Conservation (phyloP, 64 coral and sea anemone species). For the Porites lutea region DNA sequence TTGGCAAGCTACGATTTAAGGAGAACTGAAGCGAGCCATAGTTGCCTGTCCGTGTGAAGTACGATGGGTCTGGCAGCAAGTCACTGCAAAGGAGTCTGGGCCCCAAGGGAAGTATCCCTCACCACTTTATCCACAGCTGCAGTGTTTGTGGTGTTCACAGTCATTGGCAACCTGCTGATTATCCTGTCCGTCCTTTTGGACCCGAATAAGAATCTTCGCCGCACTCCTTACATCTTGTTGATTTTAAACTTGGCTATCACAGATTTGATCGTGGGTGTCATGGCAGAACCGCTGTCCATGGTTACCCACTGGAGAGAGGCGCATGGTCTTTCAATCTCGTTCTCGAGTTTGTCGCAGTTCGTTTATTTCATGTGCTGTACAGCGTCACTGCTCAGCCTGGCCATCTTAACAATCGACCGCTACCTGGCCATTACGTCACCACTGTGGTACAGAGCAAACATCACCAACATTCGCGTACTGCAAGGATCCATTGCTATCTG, state of each 20-base stretch:
- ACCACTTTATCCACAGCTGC: slow-evolving; percentile 68
- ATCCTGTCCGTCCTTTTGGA: slow-evolving; percentile 73
- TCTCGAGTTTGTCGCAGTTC: slow-evolving; percentile 86
- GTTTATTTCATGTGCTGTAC: slow-evolving; percentile 91
- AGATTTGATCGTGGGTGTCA: slow-evolving; percentile 65
- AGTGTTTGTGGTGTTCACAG: slow-evolving; percentile 72
- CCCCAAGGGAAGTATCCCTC: slow-evolving; percentile 74
- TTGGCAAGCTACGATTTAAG: too few species aligned
- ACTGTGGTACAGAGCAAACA: slow-evolving; percentile 82
- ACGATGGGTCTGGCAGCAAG: slow-evolving; percentile 26
- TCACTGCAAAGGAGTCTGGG: slow-evolving; percentile 58
- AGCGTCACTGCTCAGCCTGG: slow-evolving; percentile 81
- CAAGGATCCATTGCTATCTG: slow-evolving; percentile 61
- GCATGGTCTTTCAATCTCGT: slow-evolving; percentile 38
- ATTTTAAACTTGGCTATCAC: slow-evolving; percentile 76
- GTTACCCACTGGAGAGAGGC: slow-evolving; percentile 72
- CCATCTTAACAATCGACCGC: slow-evolving; percentile 77
- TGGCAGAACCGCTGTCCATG: slow-evolving; percentile 87
- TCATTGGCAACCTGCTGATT: slow-evolving; percentile 81
- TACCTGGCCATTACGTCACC: slow-evolving; percentile 83
- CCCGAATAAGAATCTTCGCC: slow-evolving; percentile 70
- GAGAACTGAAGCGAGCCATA: too few species aligned
- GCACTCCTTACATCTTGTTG: slow-evolving; percentile 77
- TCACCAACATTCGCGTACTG: slow-evolving; percentile 47
- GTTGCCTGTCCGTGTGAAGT: background rate